Conservation (phyloP, 1,140 invertebrate species). For the Agrypnia vestita region DNA sequence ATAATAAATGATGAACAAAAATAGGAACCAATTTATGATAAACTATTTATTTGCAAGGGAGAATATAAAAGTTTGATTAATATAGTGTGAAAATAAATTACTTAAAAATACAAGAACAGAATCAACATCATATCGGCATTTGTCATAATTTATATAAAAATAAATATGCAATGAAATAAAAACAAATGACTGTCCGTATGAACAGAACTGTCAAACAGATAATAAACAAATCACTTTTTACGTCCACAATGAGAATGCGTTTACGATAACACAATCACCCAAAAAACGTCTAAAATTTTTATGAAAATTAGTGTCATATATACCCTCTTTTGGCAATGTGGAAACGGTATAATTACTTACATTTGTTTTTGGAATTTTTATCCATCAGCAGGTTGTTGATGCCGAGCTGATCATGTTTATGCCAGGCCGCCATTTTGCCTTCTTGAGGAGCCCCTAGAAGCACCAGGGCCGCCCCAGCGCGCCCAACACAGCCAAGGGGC, state of each 20-base stretch:
- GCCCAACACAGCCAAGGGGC: constrained; percentile 73
- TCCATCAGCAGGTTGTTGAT: constrained; percentile 77
- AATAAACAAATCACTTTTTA: too few relatives aligned
- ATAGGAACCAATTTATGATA: too few relatives aligned
- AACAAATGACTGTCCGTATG: too few relatives aligned
- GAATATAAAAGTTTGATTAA: too few relatives aligned
- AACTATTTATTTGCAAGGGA: too few relatives aligned
- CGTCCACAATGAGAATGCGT: background rate
- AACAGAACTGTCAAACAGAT: too few relatives aligned
- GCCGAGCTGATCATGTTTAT: constrained; percentile 80
- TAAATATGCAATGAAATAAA: too few relatives aligned
- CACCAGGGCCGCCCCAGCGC: constrained; percentile 66
- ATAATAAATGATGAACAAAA: too few relatives aligned
- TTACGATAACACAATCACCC: background rate
- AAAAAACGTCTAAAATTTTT: background rate
- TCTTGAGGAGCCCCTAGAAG: constrained; percentile 71
- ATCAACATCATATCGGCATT: too few relatives aligned
- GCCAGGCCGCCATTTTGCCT: constrained; percentile 79
- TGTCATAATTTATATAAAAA: too few relatives aligned
- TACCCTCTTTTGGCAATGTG: background rate
- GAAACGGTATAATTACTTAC: constrained; percentile 68
- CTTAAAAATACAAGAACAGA: too few relatives aligned
- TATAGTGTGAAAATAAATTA: too few relatives aligned
- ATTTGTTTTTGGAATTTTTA: constrained; percentile 80
- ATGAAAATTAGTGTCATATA: background rate